Base-by-base conservation (phyloP, 2,888 invertebrate genomes). In the Stictocephala bisonia region DNA sequence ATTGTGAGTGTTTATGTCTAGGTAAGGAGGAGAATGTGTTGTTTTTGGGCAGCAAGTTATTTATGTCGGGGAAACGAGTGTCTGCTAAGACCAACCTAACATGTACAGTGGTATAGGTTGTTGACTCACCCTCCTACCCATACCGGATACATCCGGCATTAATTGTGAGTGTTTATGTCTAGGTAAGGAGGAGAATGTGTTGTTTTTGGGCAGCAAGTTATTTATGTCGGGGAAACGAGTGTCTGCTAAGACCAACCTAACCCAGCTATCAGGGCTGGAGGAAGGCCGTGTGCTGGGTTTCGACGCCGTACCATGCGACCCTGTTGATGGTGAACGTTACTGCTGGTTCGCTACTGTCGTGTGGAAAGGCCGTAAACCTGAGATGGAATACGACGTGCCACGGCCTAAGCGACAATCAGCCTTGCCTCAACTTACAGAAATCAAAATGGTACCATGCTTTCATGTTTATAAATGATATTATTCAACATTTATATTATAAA, bases 361-460 rank as follows among this genome's bases (percentile, higher is more conserved):
- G 3, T 73, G 73, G 73, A 67, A 58, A 3, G 69, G 68, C 9
- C 50, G 58, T 6, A 73, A 73, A 48, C 73, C 73, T 4, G 26
- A 31, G 0, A 69, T 73, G 60, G 73, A 73, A 9, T 73, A 73
- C 18, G 73, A 90, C 44, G 64, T 41, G 41, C 44, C 27, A n/a
- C 64, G 44, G 1, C 26, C 22, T 26, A 44, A 27, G 9, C 64
- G 64, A 1, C 2, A 60, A 11, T 22, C 35, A 13, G 60, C 60
- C 31, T 60, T 56, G 31, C 56, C 56, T 2, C 56, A 56, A 29
- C 29, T 20, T 2, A 35, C 60, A 60, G 60, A 60, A 18, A 60
- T 60, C 35, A n/a, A n/a, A n/a, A n/a, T n/a, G n/a, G n/a, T n/a
- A n/a, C n/a, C n/a, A n/a, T n/a, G n/a, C n/a, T n/a, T n/a, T n/a